Base-by-base conservation (phyloP, 35 echinoderm and acorn worm species). In the Ophiothrix spiculata region DNA sequence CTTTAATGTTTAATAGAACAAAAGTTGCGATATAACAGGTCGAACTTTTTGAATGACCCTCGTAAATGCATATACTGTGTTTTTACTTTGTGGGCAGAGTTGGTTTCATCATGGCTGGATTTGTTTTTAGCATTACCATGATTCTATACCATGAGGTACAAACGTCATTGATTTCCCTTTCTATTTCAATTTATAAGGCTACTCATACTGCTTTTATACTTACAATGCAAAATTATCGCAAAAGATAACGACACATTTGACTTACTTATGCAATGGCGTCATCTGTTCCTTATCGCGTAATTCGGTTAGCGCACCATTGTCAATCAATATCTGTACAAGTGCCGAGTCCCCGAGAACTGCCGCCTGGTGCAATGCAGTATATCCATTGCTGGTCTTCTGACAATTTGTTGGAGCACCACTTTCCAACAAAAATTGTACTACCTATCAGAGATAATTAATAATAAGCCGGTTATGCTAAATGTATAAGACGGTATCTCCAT, bases 221-320 rank as follows among this genome's bases (percentile, higher is more conserved):
- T 33, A 78, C n/a, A 35, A 1, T 78, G 25, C 35, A 0, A 14
- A 31, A 21, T 35, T 78, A 33, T 35, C 35, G 23, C 21, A 79
- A 1, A 79, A 79, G 25, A 25, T 11, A 0, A 13, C 0, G 0
- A 23, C 15, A 8, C 16, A 4, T 29, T 21, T 31, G 32, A 87
- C 75, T 8, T 39, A 93, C 93, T 79, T 91, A 76, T 94, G 93
- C 31, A 94, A 75, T 13, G 93, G 93, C 38, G 93, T 91, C 93
- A 94, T 94, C 19, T 86, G 76, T 36, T 94, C 93, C 33, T 83
- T 74, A 40, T 94, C 93, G 21, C 39, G 40, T 1, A 78, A 56
- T 16, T 80, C 79, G 64, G 91, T 42, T 0, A 41, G 34, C 1
- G 93, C 93, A 34, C 84, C 88, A 39, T 86, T 78, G 0, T 84